phyloP scores from a whole-genome alignment of 1,140 invertebrate genomes.

The Augochlora pura region DNA sequence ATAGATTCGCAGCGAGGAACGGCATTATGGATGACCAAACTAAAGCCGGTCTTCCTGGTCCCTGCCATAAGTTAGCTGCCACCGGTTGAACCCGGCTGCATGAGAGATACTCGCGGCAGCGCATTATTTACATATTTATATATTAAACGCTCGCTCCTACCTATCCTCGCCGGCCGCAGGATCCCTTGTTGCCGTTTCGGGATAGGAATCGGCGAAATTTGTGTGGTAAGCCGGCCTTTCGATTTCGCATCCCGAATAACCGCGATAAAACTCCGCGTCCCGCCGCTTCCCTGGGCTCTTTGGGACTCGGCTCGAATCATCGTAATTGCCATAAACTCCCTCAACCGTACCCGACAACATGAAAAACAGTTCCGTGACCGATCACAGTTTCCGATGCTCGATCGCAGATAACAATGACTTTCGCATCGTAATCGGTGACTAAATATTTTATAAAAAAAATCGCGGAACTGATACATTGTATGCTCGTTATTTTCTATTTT shows the following conservation, averaged over 20 bases:
- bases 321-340: not conserved
- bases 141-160: slow-evolving; percentile 67
- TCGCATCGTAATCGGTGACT: too few relatives aligned
- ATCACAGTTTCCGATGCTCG: too few relatives aligned
- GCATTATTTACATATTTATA: slow-evolving; percentile 78
- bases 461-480: too few relatives aligned
- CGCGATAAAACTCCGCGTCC: slow-evolving; percentile 37
- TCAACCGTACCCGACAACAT: too few relatives aligned
- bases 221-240: slow-evolving; percentile 26
- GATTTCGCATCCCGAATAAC: slow-evolving; percentile 24
- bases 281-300: not conserved
- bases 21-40: slow-evolving; percentile 63
- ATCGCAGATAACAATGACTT: too few relatives aligned
- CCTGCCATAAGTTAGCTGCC: slow-evolving; percentile 74
- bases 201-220: slow-evolving; percentile 55
- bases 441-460: too few relatives aligned
- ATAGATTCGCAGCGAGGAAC: slow-evolving; percentile 71
- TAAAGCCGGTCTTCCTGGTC: slow-evolving; percentile 62
- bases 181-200: slow-evolving; percentile 54
- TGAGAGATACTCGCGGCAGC: slow-evolving; percentile 70
- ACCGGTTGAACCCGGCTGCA: slow-evolving; percentile 67
- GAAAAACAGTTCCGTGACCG: too few relatives aligned
- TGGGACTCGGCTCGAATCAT: not conserved
- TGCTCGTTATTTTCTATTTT: too few relatives aligned
- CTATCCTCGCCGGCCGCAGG: slow-evolving; percentile 40